These are phyloP conservation scores for Trachurus trachurus DNA, from an alignment of 2,797 vertebrate genomes.

Conservation along the genomic window DNA sequence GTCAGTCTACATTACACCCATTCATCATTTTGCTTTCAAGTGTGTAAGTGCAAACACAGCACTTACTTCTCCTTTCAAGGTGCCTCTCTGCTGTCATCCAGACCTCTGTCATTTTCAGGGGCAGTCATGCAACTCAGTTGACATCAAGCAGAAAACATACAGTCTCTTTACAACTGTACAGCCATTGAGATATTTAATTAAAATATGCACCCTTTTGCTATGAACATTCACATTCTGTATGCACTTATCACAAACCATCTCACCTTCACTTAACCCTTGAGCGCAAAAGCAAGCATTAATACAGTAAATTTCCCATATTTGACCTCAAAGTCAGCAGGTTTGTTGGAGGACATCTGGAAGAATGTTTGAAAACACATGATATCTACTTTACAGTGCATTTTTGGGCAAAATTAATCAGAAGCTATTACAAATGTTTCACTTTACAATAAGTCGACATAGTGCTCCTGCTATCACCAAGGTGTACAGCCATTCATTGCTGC, in stretches of 20 bases:
- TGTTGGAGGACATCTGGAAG: slow-evolving; percentile 45
- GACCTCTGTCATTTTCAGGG: slow-evolving; percentile 51
- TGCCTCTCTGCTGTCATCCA: slow-evolving; percentile 53
- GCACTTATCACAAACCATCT: slow-evolving; percentile 75
- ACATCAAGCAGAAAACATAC: slow-evolving; percentile 35
- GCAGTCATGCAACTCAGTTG: slow-evolving; percentile 41
- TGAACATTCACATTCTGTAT: slow-evolving; percentile 33
- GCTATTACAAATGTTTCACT: slow-evolving; percentile 33
- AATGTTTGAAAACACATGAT: slow-evolving; percentile 55
- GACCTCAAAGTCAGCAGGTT: slow-evolving; percentile 41
- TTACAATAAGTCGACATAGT: slow-evolving; percentile 35
- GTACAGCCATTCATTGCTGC: slow-evolving; percentile 47
- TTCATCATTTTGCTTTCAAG: slow-evolving; percentile 65
- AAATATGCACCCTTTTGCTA: slow-evolving; percentile 27
- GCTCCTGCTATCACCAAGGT: slow-evolving; percentile 41
- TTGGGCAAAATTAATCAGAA: slow-evolving; percentile 40
- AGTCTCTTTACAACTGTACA: slow-evolving; percentile 11
- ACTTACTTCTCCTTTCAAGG: slow-evolving; percentile 59
- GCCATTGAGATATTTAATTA: slow-evolving; percentile 27
- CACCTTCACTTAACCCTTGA: slow-evolving; percentile 48
- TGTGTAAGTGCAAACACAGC: slow-evolving; percentile 73
- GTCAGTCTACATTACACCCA: slow-evolving; percentile 70
- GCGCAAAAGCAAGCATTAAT: slow-evolving; percentile 64
- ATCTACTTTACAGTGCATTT: slow-evolving; percentile 59
- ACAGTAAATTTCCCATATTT: slow-evolving; percentile 37